Percentiles rank a stretch among this genome's conserved stretches.
Evolutionary conservation across 2,888 invertebrate species (phyloP).

Genomic region (Lathronympha strigana): DNA sequence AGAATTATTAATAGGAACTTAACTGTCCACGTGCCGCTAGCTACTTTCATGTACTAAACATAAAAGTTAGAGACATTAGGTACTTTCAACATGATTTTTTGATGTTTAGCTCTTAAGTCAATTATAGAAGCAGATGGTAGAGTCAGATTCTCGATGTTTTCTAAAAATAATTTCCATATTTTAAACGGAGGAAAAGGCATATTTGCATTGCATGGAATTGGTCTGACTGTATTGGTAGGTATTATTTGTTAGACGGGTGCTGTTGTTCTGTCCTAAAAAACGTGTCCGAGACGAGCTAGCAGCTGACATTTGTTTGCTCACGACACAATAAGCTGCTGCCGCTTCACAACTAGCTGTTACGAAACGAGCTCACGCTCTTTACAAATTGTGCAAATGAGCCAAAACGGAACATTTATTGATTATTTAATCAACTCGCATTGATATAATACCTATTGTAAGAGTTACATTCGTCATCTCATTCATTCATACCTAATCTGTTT

Average conservation of each 20-base stretch:
- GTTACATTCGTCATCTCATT: conserved; percentile 10
- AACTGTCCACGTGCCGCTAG: conserved; percentile 23
- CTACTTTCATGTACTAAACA: conserved; percentile 12
- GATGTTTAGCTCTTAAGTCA: too few species aligned
- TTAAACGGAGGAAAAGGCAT: too few species aligned
- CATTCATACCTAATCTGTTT: conserved; percentile 6
- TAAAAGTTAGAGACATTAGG: not conserved
- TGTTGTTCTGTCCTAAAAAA: conserved; percentile 2
- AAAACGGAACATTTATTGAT: conserved; percentile 39
- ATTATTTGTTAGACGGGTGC: not conserved
- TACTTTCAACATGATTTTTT: too few species aligned
- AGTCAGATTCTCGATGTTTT: too few species aligned
- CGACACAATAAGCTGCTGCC: conserved; percentile 37
- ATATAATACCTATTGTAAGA: not conserved
- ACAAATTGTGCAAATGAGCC: conserved; percentile 50
- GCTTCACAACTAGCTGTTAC: conserved; percentile 42
- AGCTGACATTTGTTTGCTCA: conserved; percentile 36
- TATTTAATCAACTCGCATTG: conserved; percentile 39
- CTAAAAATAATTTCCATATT: too few species aligned
- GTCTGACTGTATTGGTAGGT: not conserved
- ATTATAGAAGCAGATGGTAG: too few species aligned
- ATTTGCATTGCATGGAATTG: too few species aligned
- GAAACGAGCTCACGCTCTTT: conserved; percentile 44
- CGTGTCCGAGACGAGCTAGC: conserved; percentile 19
- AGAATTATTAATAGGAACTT: conserved; percentile 35